Base-by-base conservation (phyloP, 2,113 vertebrate species). In the Bungarus multicinctus region DNA sequence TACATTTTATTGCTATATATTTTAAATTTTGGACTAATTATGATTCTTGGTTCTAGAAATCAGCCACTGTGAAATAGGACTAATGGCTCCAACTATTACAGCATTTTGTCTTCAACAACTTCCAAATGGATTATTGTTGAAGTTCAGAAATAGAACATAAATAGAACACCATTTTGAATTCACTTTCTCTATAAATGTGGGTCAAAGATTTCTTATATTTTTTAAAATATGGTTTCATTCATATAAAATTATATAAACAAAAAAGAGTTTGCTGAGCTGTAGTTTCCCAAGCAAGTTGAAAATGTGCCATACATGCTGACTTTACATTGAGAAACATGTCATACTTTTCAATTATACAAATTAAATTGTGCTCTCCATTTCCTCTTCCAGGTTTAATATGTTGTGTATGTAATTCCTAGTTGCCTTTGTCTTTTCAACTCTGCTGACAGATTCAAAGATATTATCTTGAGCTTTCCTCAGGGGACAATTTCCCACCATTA, bases 361-460 rank as follows among this genome's bases (percentile, higher is more conserved):
- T 93, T 93, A 69, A 89, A 93, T 4, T 23, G 0, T 90, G n/a
- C 94, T 50, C 20, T 86, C 58, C 53, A 93, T 54, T 95, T 96
- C 96, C 90, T 95, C 92, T 94, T 93, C 30, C 43, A 89, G 91
- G 53, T 91, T 95, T 94, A 30, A 92, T 94, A 90, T 95, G 91
- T 94, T 96, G 92, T 1, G 0, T 95, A 95, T 96, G 95, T 57
- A 95, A 94, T 85, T 91, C 90, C 90, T 92, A 96, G 93, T 55
- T 85, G n/a, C 47, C 85, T 95, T 96, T 96, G 96, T 96, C 94
- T 95, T 96, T 96, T 92, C 87, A 96, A 95, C 95, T 89, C 9
- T n/a, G 93, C 94, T 89, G 93, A 94, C 93, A 94, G 55, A 93
- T 94, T 93, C 54, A 93, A 92, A 93, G 90, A 93, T 92, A 52